Evolutionary conservation across 2,797 vertebrate species (phyloP), one percentile per base, ranked within the genome.

Genomic region (Tapirus indicus): DNA sequence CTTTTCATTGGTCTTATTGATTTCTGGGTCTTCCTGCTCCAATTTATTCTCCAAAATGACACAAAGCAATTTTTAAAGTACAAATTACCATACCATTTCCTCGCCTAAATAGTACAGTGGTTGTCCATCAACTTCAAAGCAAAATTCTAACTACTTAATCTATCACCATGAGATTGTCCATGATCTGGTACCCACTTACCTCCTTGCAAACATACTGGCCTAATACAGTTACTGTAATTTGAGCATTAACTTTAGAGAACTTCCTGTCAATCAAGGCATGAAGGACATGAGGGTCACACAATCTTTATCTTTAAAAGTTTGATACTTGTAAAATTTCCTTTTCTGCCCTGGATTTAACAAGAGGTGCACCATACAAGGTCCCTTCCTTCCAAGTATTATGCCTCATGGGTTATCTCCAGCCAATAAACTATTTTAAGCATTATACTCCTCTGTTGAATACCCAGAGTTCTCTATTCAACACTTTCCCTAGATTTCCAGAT

Each of bases 41-140:
- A 92, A 92, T 44, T 87, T 80, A 90, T 69, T 17, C 32, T 87
- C 68, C 44, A 88, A 86, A 94, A 84, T 85, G 72, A 60, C 27
- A 94, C 0, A 47, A 25, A 93, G 27, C 1, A 91, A 91, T 88
- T 91, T 38, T 74, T 52, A 88, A 96, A 79, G 17, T 41, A 49
- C 47, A 91, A 80, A 86, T 88, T 92, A 90, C 35, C 62, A 88
- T 83, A 92, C 6, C 49, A 88, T 75, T 54, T 16, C n/a, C 41
- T 96, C 47, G 69, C 44, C 92, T 89, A 82, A 29, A 41, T 69
- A 78, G 85, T 68, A 75, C 17, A 94, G 18, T 58, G 9, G n/a
- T 85, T 75, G 75, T 2, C 27, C 47, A 88, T 41, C 54, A 92
- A 89, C 23, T 92, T 79, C 49, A 82, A 18, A 60, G 90, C 49